These are phyloP conservation scores for Drosophila nr. fundita DNA, from an alignment of 2,888 invertebrate species.

Conservation along the genomic window DNA sequence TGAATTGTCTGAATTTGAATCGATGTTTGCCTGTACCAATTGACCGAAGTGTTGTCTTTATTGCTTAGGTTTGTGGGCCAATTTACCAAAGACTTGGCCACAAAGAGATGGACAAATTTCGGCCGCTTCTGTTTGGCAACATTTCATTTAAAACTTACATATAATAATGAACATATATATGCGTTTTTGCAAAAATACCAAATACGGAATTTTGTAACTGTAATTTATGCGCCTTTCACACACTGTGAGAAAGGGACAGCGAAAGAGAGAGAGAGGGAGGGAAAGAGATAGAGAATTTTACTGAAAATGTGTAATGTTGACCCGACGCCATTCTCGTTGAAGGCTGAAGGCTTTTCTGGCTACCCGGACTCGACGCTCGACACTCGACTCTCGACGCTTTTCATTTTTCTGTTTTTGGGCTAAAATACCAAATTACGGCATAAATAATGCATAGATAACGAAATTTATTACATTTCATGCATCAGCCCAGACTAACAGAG, in stretches of 20 bases:
- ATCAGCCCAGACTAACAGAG: conserved; percentile 56
- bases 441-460: conserved; percentile 80
- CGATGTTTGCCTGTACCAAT: not conserved
- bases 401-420: conserved; percentile 78
- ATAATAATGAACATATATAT: conserved; percentile 35
- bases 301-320: conserved; percentile 76
- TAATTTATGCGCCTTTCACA: conserved; percentile 72
- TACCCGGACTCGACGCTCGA: conserved; percentile 35
- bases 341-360: conserved; percentile 26
- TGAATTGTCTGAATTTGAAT: not conserved
- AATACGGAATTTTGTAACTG: conserved; percentile 62
- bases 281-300: conserved; percentile 30
- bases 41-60: not conserved
- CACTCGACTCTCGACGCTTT: conserved; percentile 65
- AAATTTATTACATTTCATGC: conserved; percentile 81
- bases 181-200: conserved; percentile 50
- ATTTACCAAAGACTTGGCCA: conserved; percentile 61
- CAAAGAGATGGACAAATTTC: conserved; percentile 33
- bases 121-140: conserved; percentile 1
- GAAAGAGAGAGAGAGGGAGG: conserved; percentile 11
- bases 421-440: conserved; percentile 81
- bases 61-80: conserved; percentile 32
- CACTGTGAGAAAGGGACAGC: conserved; percentile 24
- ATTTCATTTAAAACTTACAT: conserved; percentile 65
- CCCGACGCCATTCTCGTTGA: conserved; percentile 60